A percentile compares a stretch with the other conserved stretches of the same genome.
These are phyloP conservation scores for Copsychus sechellarum DNA, from an alignment of 2,113 vertebrate genomes.

Conservation along the genomic window DNA sequence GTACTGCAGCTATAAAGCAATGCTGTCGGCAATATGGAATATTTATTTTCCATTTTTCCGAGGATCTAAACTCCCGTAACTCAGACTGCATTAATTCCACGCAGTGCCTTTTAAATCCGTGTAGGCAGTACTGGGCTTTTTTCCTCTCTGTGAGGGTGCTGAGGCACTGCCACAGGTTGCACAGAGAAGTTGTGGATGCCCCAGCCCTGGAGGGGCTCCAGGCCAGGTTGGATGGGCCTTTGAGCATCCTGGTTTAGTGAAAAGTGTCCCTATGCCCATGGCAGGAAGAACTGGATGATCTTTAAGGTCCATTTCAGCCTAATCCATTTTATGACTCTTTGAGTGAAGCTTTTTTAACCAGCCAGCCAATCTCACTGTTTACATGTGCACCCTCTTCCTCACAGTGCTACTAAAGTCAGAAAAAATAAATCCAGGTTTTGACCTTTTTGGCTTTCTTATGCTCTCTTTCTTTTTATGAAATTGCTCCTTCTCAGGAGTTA, in stretches of 20 bases:
- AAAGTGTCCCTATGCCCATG: not conserved
- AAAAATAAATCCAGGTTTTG: not conserved
- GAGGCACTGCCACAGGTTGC: not conserved
- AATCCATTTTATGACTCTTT: not conserved
- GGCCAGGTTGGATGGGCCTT: not conserved
- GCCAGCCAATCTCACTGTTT: not conserved
- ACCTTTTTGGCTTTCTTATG: not conserved
- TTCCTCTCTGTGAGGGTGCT: not conserved
- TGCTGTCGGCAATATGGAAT: not conserved
- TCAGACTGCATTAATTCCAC: not conserved
- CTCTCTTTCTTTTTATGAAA: not conserved
- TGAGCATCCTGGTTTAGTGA: not conserved
- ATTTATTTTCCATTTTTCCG: not conserved
- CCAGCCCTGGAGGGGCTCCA: not conserved
- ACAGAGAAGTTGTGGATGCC: not conserved
- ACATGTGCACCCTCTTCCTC: not conserved
- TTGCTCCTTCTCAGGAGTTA: not conserved
- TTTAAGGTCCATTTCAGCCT: not conserved
- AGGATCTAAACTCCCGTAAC: not conserved
- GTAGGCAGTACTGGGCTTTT: not conserved
- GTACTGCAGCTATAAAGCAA: not conserved
- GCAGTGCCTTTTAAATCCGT: accelerated
- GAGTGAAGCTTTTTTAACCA: not conserved
- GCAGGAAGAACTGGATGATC: not conserved
- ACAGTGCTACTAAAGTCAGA: not conserved